A percentile compares a stretch with the other conserved stretches of the same genome.
These are phyloP conservation scores for Mimumesa dahlbomi DNA, from an alignment of 2,888 invertebrate species.

Conservation along the genomic window DNA sequence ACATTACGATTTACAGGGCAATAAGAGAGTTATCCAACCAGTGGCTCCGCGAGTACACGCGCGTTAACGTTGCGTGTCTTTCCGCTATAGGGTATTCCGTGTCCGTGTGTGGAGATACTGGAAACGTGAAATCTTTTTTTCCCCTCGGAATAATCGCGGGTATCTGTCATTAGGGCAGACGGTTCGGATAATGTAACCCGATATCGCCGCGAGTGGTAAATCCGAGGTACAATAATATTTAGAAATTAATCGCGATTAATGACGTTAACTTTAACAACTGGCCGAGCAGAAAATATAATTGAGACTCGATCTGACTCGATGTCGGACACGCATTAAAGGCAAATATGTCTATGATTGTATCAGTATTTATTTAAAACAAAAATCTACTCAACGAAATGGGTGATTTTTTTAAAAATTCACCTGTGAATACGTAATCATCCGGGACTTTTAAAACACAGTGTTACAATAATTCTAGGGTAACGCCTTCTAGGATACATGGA, in stretches of 20 bases:
- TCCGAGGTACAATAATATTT: conserved; percentile 13
- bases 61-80: conserved; percentile 54
- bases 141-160: conserved; percentile 8
- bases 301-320: too few relatives aligned
- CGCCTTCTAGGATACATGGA: too few relatives aligned
- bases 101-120: not conserved
- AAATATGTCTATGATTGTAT: too few relatives aligned
- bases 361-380: too few relatives aligned
- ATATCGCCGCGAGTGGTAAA: conserved; percentile 17
- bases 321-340: too few relatives aligned
- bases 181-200: conserved; percentile 7
- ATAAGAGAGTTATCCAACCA: conserved; percentile 70
- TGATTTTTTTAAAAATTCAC: too few relatives aligned
- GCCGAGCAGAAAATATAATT: not conserved
- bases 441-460: too few relatives aligned
- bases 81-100: conserved; percentile 20
- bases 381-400: too few relatives aligned
- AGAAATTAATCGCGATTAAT: conserved; percentile 38
- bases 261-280: not conserved
- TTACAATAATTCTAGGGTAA: too few relatives aligned
- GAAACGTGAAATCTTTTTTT: not conserved
- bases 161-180: conserved; percentile 9
- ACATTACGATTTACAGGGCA: conserved; percentile 72
- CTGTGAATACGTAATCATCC: too few relatives aligned
- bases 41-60: conserved; percentile 58